Conservation (phyloP, 2,888 invertebrate genomes). For the Cerceris rybyensis region DNA sequence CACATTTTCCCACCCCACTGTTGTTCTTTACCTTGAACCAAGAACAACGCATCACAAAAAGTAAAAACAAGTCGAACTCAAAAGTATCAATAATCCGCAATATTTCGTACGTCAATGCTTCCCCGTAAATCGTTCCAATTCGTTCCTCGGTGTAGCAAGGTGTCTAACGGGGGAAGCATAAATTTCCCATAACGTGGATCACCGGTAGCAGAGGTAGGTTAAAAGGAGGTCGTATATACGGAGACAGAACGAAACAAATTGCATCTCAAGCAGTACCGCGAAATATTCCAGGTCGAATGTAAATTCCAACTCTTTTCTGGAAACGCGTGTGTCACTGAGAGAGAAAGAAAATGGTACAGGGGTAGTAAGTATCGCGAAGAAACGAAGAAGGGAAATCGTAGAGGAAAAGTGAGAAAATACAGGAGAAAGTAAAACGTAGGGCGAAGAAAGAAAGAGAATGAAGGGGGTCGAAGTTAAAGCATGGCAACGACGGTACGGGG, state of each 20-base stretch:
- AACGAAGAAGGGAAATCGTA: slow-evolving; percentile 2
- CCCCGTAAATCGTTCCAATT: slow-evolving; percentile 38
- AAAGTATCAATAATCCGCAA: slow-evolving; percentile 5
- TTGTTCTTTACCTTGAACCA: not conserved
- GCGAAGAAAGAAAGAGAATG: slow-evolving; percentile 23
- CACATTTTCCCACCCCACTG: not conserved
- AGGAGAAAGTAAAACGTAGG: not conserved
- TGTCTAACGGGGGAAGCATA: slow-evolving; percentile 38
- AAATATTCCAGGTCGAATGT: slow-evolving; percentile 71
- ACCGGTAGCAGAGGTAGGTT: slow-evolving; percentile 45
- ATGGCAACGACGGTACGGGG: slow-evolving; percentile 35
- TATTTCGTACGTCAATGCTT: slow-evolving; percentile 11
- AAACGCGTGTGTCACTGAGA: slow-evolving; percentile 38
- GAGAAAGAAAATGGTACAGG: slow-evolving; percentile 16
- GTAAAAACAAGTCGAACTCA: slow-evolving; percentile 16
- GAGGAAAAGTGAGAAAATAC: slow-evolving; percentile 7
- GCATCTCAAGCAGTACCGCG: slow-evolving; percentile 60
- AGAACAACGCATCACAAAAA: not conserved
- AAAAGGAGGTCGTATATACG: slow-evolving; percentile 56
- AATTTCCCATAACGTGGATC: slow-evolving; percentile 50
- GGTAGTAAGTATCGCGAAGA: slow-evolving; percentile 1
- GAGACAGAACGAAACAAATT: slow-evolving; percentile 71
- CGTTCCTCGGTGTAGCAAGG: not conserved
- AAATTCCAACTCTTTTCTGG: slow-evolving; percentile 63
- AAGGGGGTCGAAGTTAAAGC: slow-evolving; percentile 52